A percentile compares a stretch with the other conserved stretches of the same genome.
Conservation (phyloP, 2,888 invertebrate species). For the Metalampra italica region DNA sequence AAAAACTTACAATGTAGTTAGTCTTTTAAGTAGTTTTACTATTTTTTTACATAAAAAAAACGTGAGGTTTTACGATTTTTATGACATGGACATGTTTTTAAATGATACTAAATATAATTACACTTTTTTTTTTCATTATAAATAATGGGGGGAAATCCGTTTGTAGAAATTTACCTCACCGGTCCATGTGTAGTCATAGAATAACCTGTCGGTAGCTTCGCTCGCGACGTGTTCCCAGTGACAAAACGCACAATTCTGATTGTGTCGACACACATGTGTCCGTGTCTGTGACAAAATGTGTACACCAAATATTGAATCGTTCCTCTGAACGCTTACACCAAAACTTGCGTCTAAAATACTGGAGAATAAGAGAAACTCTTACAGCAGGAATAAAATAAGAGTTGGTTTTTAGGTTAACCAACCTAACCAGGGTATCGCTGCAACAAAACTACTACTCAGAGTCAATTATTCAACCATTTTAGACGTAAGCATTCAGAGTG, state of each 20-base stretch:
- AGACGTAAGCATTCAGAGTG: too few relatives aligned
- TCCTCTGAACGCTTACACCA: not conserved
- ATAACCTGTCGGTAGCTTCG: not conserved
- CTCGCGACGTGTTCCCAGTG: not conserved
- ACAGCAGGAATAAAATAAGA: not conserved
- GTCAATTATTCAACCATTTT: too few relatives aligned
- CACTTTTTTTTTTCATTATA: slow-evolving; percentile 18
- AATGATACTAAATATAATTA: slow-evolving; percentile 26
- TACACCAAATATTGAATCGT: too few relatives aligned
- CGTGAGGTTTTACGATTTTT: slow-evolving; percentile 59
- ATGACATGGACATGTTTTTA: slow-evolving; percentile 34
- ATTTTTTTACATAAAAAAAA: slow-evolving; percentile 52
- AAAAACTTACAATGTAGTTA: slow-evolving; percentile 50
- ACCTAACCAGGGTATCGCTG: too few relatives aligned
- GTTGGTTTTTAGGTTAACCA: too few relatives aligned
- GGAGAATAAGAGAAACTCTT: too few relatives aligned
- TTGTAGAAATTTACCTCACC: slow-evolving; percentile 57
- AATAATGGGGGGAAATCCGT: slow-evolving; percentile 24
- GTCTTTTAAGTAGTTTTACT: slow-evolving; percentile 64
- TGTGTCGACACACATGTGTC: too few relatives aligned
- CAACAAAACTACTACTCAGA: too few relatives aligned
- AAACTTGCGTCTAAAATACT: too few relatives aligned
- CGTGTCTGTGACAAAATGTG: not conserved
- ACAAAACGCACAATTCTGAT: too few relatives aligned
- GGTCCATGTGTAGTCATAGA: slow-evolving; percentile 18